Evolutionary conservation across 2,113 vertebrate species (phyloP).

Genomic region (Origma solitaria): DNA sequence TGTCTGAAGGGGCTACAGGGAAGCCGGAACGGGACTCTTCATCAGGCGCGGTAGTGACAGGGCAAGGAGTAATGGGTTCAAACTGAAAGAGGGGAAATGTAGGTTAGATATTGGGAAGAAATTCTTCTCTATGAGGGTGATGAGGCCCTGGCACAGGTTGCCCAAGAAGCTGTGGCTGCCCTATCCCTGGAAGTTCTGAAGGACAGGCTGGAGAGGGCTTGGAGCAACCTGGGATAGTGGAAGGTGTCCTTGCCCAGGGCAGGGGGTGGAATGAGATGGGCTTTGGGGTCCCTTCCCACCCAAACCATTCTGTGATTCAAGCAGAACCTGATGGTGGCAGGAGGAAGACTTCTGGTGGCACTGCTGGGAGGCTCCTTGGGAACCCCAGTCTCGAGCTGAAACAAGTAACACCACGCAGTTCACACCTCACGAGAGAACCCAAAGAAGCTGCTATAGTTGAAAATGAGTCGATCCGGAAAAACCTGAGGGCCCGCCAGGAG

Average conservation of each 20-base stretch:
- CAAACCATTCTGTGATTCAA: not conserved
- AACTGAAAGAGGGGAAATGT: not conserved
- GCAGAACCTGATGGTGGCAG: not conserved
- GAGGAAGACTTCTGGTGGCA: not conserved
- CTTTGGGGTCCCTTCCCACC: not conserved
- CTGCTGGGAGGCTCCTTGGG: not conserved
- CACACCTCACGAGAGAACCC: not conserved
- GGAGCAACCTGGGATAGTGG: accelerated
- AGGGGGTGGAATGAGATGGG: accelerated
- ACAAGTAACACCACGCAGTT: not conserved
- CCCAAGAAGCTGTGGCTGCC: not conserved
- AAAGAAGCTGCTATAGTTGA: not conserved
- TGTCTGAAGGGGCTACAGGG: not conserved
- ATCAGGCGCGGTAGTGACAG: not conserved
- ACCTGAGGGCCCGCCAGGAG: not conserved
- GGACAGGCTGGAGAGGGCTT: not conserved
- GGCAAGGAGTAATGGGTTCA: not conserved
- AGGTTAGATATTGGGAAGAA: not conserved
- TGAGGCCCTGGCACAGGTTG: not conserved
- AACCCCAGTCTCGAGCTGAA: not conserved
- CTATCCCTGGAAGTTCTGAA: not conserved
- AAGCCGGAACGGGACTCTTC: not conserved
- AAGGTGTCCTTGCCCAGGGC: not conserved
- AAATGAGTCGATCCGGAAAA: not conserved
- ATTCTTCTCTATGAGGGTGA: not conserved